Evolutionary conservation across 2,888 invertebrate genomes (phyloP), one percentile per base, ranked within the genome.

Genomic region (Aromia moschata): DNA sequence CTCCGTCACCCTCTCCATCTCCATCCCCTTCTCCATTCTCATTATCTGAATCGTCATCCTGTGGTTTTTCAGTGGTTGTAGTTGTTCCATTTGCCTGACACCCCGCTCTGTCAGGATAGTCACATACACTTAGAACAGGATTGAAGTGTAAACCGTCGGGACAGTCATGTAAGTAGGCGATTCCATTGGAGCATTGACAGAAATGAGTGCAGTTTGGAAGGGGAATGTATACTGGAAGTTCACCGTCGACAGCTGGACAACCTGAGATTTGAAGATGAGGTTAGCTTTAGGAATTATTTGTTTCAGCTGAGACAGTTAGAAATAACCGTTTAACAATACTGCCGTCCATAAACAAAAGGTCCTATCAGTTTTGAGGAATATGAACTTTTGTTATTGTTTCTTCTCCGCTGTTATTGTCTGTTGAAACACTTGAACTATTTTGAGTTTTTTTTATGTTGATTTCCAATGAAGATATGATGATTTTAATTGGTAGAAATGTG

Each of bases 181-280:
- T 58, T 9, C 69, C 69, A 18, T 67, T 67, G 18, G 67, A 67
- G 17, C 69, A 70, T 20, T 69, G 63, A 56, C 65, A 70, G 54
- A 67, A 70, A 49, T 68, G 68, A 14, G 55, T 45, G 36, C 70
- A 70, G 16, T 68, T 61, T 45, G 52, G 46, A 44, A 67, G 54
- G 10, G 68, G 67, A 30, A 67, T 51, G 47, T 70, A 70, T 1
- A 67, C 63, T 1, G 70, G 62, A 33, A 62, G 47, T 1, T 46
- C 52, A 1, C 70, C 70, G 20, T 70, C 67, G 2, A 64, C 59
- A 10, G 60, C 25, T 25, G 25, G 25, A 25, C 25, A 25, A 7
- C 25, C 25, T 25, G 7, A 25, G 7, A n/a, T n/a, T 7, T 5
- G 25, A 7, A 25, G 7, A 25, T 25, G 25, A n/a, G n/a, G 25